Conservation (phyloP, 2,888 invertebrate species). For the Leucoptera coffeella region DNA sequence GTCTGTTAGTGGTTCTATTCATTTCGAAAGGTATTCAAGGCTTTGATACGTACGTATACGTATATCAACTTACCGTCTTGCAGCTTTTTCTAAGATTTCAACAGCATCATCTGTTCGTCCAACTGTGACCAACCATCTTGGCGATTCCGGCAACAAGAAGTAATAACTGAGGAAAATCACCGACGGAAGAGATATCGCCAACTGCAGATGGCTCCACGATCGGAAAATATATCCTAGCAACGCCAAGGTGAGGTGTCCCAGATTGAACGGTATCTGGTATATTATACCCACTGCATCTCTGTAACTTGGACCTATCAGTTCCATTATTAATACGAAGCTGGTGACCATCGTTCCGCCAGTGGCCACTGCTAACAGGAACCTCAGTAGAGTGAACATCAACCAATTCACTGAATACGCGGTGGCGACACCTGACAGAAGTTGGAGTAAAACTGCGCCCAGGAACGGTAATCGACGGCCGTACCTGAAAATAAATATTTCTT, state of each 20-base stretch:
- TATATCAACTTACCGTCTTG: conserved; percentile 50
- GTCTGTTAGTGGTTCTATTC: no score
- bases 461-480: conserved; percentile 71
- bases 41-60: no score
- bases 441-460: conserved; percentile 65
- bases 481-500: conserved; percentile 27
- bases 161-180: conserved; percentile 61
- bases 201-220: conserved; percentile 62
- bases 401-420: conserved; percentile 65
- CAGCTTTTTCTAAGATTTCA: conserved; percentile 59
- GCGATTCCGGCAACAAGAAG: conserved; percentile 73
- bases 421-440: conserved; percentile 63
- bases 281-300: conserved; percentile 67
- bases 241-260: conserved; percentile 61
- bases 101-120: conserved; percentile 61
- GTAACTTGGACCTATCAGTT: conserved; percentile 52
- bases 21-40: no score
- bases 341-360: conserved; percentile 83
- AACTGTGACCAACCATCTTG: conserved; percentile 72
- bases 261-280: conserved; percentile 61
- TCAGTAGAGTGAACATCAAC: conserved; percentile 60
- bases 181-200: conserved; percentile 60
- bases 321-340: conserved; percentile 65
- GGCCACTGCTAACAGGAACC: conserved; percentile 68
- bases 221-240: conserved; percentile 59